These are phyloP conservation scores for Syrista parreyssii DNA, from an alignment of 2,888 invertebrate species.

Conservation along the genomic window DNA sequence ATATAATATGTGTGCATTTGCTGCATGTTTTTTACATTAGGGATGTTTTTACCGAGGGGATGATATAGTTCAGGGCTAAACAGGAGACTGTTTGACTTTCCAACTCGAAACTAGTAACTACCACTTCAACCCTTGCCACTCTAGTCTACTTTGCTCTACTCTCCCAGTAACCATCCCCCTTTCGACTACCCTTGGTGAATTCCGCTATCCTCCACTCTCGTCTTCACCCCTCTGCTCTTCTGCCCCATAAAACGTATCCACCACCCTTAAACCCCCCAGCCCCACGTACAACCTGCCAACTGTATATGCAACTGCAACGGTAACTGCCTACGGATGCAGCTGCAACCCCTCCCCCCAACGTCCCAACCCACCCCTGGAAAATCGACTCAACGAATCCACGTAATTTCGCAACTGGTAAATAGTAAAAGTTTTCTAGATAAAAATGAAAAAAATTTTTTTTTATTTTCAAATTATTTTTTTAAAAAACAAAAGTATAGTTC, in stretches of 20 bases:
- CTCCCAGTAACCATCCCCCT: not conserved
- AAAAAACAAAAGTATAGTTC: no score
- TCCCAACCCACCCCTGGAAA: no score
- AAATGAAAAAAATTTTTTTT: no score
- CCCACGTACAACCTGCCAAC: not conserved
- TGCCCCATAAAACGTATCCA: not conserved
- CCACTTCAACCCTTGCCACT: not conserved
- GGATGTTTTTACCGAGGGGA: not conserved
- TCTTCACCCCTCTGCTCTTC: not conserved
- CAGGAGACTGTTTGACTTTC: not conserved
- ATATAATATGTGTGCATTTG: not conserved
- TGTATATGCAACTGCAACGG: not conserved
- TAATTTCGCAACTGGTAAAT: not conserved
- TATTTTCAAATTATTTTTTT: no score
- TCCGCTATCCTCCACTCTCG: not conserved
- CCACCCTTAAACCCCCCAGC: not conserved
- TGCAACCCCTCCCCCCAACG: no score
- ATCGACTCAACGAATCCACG: not conserved
- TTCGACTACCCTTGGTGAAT: not conserved
- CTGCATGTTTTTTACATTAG: not conserved
- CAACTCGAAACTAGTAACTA: not conserved
- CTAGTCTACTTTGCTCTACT: not conserved
- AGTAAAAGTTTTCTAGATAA: not conserved
- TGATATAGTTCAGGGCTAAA: not conserved
- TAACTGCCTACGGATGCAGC: not conserved